Conservation (phyloP, 1,140 invertebrate genomes). For the Proctacanthus coquilletti region DNA sequence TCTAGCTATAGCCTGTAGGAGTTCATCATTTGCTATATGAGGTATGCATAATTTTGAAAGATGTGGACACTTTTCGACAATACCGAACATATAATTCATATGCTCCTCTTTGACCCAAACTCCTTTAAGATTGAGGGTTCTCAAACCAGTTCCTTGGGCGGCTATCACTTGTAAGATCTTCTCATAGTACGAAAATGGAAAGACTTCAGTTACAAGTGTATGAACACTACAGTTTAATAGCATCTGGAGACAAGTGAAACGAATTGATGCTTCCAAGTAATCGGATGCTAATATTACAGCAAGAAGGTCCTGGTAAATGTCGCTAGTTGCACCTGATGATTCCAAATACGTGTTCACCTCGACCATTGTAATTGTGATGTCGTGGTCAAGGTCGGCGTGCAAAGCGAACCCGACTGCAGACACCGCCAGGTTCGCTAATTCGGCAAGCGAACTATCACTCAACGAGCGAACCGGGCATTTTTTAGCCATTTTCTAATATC, state of each 20-base stretch:
- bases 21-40: slow-evolving; percentile 48
- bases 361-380: slow-evolving; percentile 36
- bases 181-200: slow-evolving; percentile 46
- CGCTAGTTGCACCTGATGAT: slow-evolving; percentile 36
- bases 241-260: slow-evolving; percentile 42
- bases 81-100: slow-evolving; percentile 39
- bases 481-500: slow-evolving; percentile 26
- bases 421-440: slow-evolving; percentile 24
- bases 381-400: slow-evolving; percentile 32
- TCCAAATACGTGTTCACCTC: slow-evolving; percentile 40
- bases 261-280: slow-evolving; percentile 43
- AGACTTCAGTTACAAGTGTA: slow-evolving; percentile 43
- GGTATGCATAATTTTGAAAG: slow-evolving; percentile 44
- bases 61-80: slow-evolving; percentile 37
- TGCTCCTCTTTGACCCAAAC: slow-evolving; percentile 52
- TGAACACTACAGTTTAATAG: slow-evolving; percentile 43
- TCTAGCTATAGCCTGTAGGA: slow-evolving; percentile 40
- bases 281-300: slow-evolving; percentile 42
- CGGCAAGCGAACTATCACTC: slow-evolving; percentile 22
- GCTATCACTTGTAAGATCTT: slow-evolving; percentile 44
- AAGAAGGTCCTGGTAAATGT: slow-evolving; percentile 46
- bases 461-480: slow-evolving; percentile 21
- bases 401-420: slow-evolving; percentile 25
- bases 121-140: slow-evolving; percentile 46
- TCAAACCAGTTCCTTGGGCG: slow-evolving; percentile 39